Conservation (phyloP, 2,888 invertebrate genomes). For the Zygogramma bicolorata region DNA sequence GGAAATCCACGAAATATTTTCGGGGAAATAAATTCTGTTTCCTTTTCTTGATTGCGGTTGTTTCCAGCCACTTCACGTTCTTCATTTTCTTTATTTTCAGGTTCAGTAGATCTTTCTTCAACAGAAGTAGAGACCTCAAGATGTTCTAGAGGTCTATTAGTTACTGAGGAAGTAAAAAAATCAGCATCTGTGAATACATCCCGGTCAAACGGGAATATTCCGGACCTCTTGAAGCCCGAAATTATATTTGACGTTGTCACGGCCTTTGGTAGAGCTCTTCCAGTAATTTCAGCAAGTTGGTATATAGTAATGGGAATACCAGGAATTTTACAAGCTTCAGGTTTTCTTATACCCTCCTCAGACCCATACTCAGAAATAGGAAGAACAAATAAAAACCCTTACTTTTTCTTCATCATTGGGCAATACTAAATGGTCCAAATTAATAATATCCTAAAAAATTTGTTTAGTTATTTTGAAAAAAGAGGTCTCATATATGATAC, state of each 20-base stretch:
- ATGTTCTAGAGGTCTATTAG: conserved; percentile 6
- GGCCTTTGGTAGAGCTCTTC: conserved; percentile 17
- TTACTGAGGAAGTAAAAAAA: not conserved
- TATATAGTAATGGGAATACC: not conserved
- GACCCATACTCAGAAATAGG: no score
- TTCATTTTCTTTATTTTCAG: conserved; percentile 2
- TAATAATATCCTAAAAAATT: no score
- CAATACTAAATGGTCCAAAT: no score
- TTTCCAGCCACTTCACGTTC: not conserved
- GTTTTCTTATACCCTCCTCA: no score
- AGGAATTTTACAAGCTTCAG: conserved; percentile 19
- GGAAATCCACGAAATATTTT: conserved; percentile 22
- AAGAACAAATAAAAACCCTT: no score
- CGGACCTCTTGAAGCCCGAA: conserved; percentile 16
- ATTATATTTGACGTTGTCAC: not conserved
- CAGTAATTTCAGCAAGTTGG: conserved; percentile 19
- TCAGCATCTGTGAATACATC: no score
- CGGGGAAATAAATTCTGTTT: conserved; percentile 15
- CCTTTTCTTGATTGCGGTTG: conserved; percentile 3
- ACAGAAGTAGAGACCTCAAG: conserved; percentile 9
- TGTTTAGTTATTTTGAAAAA: no score
- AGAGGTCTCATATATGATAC: no score
- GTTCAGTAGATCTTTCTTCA: conserved; percentile 1
- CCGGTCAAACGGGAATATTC: no score
- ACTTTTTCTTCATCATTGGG: no score